Percentiles rank a stretch among this genome's conserved stretches.
These are phyloP conservation scores for Amblyjoppa proteus DNA, from an alignment of 2,888 invertebrate genomes.

Conservation along the genomic window DNA sequence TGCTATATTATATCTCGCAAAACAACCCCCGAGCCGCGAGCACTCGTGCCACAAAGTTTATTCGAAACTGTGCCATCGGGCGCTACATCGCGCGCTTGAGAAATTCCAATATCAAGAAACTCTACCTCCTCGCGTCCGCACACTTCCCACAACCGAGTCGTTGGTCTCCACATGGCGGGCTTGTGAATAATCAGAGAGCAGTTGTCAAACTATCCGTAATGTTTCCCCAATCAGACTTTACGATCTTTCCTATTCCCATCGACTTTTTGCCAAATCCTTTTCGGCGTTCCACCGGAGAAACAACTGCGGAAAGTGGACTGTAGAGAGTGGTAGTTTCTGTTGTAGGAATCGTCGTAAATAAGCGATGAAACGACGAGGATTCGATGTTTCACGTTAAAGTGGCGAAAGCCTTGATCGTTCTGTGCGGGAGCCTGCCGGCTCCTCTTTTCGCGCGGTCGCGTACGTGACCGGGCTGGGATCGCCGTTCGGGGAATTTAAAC, in stretches of 20 bases:
- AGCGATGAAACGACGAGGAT: constrained; percentile 47
- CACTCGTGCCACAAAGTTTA: constrained; percentile 63
- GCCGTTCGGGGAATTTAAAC: constrained; percentile 56
- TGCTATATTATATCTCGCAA: constrained; percentile 42
- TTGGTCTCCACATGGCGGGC: not conserved
- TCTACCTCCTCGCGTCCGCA: constrained; percentile 22
- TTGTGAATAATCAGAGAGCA: constrained; percentile 53
- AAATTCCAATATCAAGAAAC: constrained; percentile 60
- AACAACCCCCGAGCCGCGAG: constrained; percentile 39
- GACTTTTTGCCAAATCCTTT: not conserved
- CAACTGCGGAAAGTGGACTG: constrained; percentile 10
- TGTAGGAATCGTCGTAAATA: constrained; percentile 48
- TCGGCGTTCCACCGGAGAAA: constrained; percentile 23
- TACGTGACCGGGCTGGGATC: constrained; percentile 55
- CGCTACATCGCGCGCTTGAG: constrained; percentile 48
- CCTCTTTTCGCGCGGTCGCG: constrained; percentile 31
- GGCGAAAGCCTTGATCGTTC: constrained; percentile 40
- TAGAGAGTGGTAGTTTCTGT: not conserved
- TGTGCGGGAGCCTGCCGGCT: constrained; percentile 37
- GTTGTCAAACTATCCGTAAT: not conserved
- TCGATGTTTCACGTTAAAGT: constrained; percentile 61
- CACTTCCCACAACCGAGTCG: constrained; percentile 17
- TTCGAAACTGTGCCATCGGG: constrained; percentile 71
- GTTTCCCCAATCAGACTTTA: constrained; percentile 50
- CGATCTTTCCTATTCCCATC: constrained; percentile 37